phyloP scores from a whole-genome alignment of 2,888 invertebrate species.

The Ophonus ardosiacus region DNA sequence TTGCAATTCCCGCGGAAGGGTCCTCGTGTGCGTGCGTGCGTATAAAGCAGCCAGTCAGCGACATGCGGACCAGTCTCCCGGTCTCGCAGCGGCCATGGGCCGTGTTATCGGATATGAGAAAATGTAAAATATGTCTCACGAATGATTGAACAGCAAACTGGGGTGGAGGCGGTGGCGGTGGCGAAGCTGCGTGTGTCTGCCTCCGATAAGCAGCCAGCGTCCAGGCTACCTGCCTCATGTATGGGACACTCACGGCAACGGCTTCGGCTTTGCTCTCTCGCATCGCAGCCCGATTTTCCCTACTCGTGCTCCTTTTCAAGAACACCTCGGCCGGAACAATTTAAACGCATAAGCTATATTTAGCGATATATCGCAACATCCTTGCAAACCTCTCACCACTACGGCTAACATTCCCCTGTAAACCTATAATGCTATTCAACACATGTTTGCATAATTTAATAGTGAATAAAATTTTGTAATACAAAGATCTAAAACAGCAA shows the following conservation, averaged over 20 bases:
- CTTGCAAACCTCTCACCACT: background rate
- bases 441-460: background rate
- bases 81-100: slow-evolving; percentile 38
- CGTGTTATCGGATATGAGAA: slow-evolving; percentile 57
- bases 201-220: slow-evolving; percentile 48
- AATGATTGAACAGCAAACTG: slow-evolving; percentile 61
- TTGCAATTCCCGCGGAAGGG: slow-evolving; percentile 37
- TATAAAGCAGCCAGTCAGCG: slow-evolving; percentile 50
- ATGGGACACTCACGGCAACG: slow-evolving; percentile 45
- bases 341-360: slow-evolving; percentile 58
- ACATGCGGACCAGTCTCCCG: background rate
- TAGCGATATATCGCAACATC: slow-evolving; percentile 13
- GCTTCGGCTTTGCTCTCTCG: slow-evolving; percentile 58
- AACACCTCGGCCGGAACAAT: slow-evolving; percentile 46
- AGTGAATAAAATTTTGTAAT: too few relatives aligned
- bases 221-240: slow-evolving; percentile 20
- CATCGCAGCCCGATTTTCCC: slow-evolving; percentile 48
- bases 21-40: slow-evolving; percentile 34
- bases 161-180: background rate
- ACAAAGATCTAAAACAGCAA: too few relatives aligned
- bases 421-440: background rate
- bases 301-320: slow-evolving; percentile 44
- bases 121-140: slow-evolving; percentile 62
- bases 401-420: background rate
- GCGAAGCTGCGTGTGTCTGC: slow-evolving; percentile 31